These are phyloP conservation scores for Trachelus iudaicus DNA, from an alignment of 2,888 invertebrate species.

Conservation along the genomic window DNA sequence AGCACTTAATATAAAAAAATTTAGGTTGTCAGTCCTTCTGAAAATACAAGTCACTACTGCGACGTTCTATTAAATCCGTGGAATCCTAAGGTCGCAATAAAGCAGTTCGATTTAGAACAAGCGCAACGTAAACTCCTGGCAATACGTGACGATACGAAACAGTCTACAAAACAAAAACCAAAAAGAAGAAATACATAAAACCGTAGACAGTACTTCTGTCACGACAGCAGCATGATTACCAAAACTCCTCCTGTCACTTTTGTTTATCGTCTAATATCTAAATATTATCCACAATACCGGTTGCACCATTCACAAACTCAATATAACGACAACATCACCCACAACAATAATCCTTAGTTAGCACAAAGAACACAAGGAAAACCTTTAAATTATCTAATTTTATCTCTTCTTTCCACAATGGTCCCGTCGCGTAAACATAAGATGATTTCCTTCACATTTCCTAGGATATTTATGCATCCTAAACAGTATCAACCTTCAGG, in stretches of 20 bases:
- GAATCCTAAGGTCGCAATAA: neutral
- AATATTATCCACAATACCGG: neutral
- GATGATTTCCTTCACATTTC: constrained; percentile 6
- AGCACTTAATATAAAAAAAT: neutral
- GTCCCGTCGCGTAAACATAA: constrained; percentile 37
- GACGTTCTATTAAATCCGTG: neutral
- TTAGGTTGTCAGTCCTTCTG: neutral
- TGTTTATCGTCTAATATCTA: constrained; percentile 42
- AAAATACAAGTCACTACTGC: neutral
- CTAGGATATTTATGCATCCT: neutral
- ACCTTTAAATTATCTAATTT: constrained; percentile 12
- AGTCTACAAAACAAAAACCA: neutral
- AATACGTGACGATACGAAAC: neutral
- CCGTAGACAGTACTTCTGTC: constrained; percentile 4
- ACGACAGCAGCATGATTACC: constrained; percentile 29
- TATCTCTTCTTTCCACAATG: constrained; percentile 23
- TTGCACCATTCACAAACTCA: neutral
- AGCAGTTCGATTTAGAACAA: neutral
- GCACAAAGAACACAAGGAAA: constrained; percentile 3
- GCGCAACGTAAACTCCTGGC: neutral
- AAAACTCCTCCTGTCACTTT: constrained; percentile 48
- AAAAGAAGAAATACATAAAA: neutral
- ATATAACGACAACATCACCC: neutral
- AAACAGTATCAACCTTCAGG: neutral
- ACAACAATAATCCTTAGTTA: neutral